Conservation (phyloP, 2,113 vertebrate genomes). For the Coptodon rendalli region DNA sequence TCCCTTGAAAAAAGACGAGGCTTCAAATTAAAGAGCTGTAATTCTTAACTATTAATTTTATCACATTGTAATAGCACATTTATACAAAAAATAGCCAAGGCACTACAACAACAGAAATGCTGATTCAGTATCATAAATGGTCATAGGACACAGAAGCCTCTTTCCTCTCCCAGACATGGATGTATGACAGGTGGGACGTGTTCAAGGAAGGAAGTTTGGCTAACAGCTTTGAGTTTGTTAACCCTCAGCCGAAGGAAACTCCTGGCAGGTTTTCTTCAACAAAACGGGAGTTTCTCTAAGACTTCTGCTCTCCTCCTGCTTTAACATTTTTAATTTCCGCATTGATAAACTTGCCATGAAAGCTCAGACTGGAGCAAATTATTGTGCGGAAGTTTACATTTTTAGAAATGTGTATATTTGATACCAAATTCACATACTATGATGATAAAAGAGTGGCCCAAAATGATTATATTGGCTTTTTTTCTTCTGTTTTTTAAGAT, state of each 20-base stretch:
- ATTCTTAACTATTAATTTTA: background rate
- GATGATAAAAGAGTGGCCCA: background rate
- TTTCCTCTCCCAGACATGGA: background rate
- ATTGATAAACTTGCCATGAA: background rate
- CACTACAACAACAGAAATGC: background rate
- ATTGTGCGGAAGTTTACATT: background rate
- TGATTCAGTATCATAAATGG: background rate
- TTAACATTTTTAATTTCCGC: rapidly evolving
- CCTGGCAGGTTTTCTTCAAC: background rate
- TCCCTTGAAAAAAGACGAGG: background rate
- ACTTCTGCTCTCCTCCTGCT: background rate
- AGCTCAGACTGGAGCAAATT: background rate
- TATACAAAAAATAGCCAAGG: background rate
- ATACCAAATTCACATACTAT: background rate
- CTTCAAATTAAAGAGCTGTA: background rate
- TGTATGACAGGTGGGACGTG: background rate
- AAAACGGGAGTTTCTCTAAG: background rate
- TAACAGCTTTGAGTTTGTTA: background rate
- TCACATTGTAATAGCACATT: background rate
- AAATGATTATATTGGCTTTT: background rate
- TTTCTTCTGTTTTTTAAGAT: background rate
- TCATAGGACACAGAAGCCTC: background rate
- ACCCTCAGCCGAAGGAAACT: rapidly evolving
- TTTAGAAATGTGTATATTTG: background rate
- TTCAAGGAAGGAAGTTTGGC: background rate